Base-by-base conservation (phyloP, 2,113 vertebrate genomes). In the Clarias macrocephalus region DNA sequence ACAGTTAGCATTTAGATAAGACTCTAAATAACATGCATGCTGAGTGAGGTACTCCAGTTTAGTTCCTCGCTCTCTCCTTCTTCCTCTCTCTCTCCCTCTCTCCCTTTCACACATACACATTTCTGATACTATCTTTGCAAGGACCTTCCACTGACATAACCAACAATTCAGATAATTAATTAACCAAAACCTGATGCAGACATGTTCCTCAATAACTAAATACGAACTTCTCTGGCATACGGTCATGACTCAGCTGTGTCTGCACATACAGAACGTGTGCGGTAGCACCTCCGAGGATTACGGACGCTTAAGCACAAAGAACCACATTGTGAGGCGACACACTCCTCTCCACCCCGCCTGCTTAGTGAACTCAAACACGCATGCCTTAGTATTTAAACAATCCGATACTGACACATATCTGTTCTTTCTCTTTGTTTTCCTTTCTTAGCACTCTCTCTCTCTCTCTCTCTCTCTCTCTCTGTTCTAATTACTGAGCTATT, bases 241-340 rank as follows among this genome's bases (percentile, higher is more conserved):
- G 73, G 48, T 30, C 28, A 59, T 82, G 57, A 75, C 77, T 60
- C 70, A 75, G 37, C 42, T 52, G 33, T 33, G 54, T 82, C 42
- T 18, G 0, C 75, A 86, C 73, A 68, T 66, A 25, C 18, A n/a
- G 83, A 59, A 84, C 12, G 84, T 83, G 84, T 79, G 80, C 60
- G 37, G 77, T 80, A 59, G 77, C 77, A 80, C 56, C 54, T 59
- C n/a, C 16, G 13, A 56, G 77, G 16, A 60, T 80, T 59, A 80
- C 9, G 56, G 18, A 57, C 15, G 18, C n/a, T 60, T 80, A 70
- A 1, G 23, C 48, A 68, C 66, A 83, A 68, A 68, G 63, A 68
- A 23, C n/a, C 52, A 1, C 63, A 70, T 83, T 80, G 77, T 80
- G 28, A 83, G 12, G n/a, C 66, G 82, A 83, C 82, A 83, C 82